Evolutionary conservation across 2,888 invertebrate species (phyloP).

Genomic region (Nebria salina): DNA sequence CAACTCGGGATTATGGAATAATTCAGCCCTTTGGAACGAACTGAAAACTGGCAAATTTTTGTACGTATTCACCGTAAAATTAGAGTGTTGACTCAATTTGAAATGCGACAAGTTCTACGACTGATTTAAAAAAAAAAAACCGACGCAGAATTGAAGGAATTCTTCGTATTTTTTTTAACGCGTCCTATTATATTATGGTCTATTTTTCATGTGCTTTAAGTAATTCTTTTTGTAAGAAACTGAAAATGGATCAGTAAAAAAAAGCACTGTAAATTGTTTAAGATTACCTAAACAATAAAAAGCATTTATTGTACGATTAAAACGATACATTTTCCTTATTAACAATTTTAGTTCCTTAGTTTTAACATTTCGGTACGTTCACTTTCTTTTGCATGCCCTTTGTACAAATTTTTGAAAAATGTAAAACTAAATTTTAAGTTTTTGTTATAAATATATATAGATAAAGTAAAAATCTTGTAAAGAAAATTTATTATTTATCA

Average conservation of each 20-base stretch:
- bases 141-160: background rate
- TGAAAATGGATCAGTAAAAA: slow-evolving; percentile 46
- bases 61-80: background rate
- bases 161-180: slow-evolving; percentile 9
- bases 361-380: slow-evolving; percentile 12
- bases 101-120: slow-evolving; percentile 11
- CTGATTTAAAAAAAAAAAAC: slow-evolving; percentile 8
- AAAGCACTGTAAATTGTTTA: slow-evolving; percentile 54
- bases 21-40: slow-evolving; percentile 25
- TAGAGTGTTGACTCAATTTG: slow-evolving; percentile 31
- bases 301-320: slow-evolving; percentile 52
- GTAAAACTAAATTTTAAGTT: slow-evolving; percentile 7
- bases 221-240: slow-evolving; percentile 47
- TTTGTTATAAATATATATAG: slow-evolving; percentile 13
- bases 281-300: slow-evolving; percentile 53
- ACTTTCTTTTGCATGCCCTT: slow-evolving; percentile 13
- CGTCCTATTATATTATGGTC: slow-evolving; percentile 44
- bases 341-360: background rate
- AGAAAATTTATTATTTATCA: slow-evolving; percentile 22
- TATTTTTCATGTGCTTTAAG: slow-evolving; percentile 47
- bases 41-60: background rate
- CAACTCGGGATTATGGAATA: slow-evolving; percentile 30
- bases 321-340: background rate
- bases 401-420: slow-evolving; percentile 12
- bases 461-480: slow-evolving; percentile 19